Percentiles rank a stretch among this genome's conserved stretches.
Conservation (phyloP, 2,113 vertebrate genomes). For the Cyphomyrus plagiostoma region DNA sequence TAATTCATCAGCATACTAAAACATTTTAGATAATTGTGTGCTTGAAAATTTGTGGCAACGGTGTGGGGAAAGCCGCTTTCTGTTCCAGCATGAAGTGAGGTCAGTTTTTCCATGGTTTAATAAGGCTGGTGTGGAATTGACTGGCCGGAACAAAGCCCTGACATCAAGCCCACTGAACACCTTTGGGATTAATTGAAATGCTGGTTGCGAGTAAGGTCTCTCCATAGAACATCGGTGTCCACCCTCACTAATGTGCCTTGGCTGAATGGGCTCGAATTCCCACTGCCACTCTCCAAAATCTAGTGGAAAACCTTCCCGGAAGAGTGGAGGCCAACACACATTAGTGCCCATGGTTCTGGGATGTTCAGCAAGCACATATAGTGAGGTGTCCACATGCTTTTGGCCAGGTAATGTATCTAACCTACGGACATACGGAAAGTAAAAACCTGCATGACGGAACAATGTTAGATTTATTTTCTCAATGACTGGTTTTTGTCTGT, state of each 20-base stretch:
- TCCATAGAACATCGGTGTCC: background rate
- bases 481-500: background rate
- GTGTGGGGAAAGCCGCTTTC: background rate
- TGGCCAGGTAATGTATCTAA: background rate
- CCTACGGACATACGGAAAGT: background rate
- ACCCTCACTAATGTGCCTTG: background rate
- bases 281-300: background rate
- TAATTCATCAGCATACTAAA: background rate
- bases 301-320: background rate
- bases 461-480: background rate
- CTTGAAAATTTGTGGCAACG: background rate
- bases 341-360: background rate
- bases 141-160: background rate
- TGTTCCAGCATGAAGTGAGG: background rate
- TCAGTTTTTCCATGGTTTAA: background rate
- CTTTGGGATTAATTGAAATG: background rate
- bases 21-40: background rate
- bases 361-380: background rate
- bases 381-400: background rate
- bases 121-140: background rate
- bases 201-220: background rate
- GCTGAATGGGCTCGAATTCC: background rate
- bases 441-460: background rate
- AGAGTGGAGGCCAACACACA: background rate
- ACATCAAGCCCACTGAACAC: background rate